Conservation (phyloP, 2,113 vertebrate species). For the Corythornis madagascariensis region DNA sequence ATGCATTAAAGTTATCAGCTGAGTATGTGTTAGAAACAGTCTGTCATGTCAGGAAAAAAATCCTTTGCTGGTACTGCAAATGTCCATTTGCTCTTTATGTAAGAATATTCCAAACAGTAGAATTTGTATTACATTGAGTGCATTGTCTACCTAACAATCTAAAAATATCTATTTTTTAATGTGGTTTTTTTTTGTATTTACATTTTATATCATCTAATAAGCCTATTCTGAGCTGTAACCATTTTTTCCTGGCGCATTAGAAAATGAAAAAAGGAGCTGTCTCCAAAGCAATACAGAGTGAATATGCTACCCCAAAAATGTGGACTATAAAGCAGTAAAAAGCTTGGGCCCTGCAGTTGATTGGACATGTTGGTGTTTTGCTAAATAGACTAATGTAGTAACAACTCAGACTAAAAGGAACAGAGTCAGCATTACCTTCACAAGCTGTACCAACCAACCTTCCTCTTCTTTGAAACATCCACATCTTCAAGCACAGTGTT, state of each 20-base stretch:
- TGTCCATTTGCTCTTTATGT: background rate
- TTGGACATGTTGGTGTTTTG: background rate
- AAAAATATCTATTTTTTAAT: background rate
- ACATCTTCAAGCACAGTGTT: background rate
- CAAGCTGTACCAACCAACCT: background rate
- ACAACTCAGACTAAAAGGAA: background rate
- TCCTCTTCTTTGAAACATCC: background rate
- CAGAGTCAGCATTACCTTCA: background rate
- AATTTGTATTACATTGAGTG: background rate
- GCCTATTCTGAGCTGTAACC: background rate
- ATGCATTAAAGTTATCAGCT: background rate
- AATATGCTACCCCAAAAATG: background rate
- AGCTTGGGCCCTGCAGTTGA: background rate
- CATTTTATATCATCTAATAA: background rate
- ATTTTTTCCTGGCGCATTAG: background rate
- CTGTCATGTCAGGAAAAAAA: background rate
- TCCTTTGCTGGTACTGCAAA: background rate
- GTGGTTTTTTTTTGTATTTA: background rate
- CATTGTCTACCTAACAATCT: background rate
- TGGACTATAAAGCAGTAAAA: background rate
- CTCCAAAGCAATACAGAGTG: background rate
- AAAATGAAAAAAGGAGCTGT: background rate
- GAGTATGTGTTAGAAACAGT: background rate
- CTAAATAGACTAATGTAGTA: background rate
- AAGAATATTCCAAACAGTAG: background rate